These are phyloP conservation scores for Micromesistius poutassou DNA, from an alignment of 2,797 vertebrate species.

Conservation along the genomic window DNA sequence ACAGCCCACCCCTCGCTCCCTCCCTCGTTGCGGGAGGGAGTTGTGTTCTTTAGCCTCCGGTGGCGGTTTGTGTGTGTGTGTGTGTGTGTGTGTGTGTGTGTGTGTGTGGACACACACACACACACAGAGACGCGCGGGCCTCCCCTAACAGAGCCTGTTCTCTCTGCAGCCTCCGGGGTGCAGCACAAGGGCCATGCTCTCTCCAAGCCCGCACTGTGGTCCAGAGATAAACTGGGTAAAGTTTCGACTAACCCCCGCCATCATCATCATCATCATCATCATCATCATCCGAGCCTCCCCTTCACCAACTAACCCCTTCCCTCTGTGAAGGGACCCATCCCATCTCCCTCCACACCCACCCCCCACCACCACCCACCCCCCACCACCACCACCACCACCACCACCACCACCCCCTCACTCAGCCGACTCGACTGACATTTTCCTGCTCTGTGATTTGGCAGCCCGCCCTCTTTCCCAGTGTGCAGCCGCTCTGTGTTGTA, in stretches of 20 bases:
- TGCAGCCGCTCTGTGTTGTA: conserved; percentile 37
- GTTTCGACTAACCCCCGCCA: conserved; percentile 50
- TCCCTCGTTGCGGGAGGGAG: neutral
- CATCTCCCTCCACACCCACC: neutral
- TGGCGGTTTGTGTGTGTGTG: conserved; percentile 24
- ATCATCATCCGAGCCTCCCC: conserved; percentile 39
- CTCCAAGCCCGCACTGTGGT: conserved; percentile 53
- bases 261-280: conserved; percentile 32
- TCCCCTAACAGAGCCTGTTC: conserved; percentile 59
- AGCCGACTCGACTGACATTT: conserved; percentile 22
- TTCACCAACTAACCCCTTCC: conserved; percentile 50
- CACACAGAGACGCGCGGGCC: neutral
- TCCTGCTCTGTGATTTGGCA: conserved; percentile 37
- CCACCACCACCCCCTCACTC: no score
- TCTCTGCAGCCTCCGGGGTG: conserved; percentile 59
- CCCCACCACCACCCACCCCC: no score
- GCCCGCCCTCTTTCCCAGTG: conserved; percentile 36
- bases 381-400: no score
- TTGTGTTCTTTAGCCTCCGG: conserved; percentile 5
- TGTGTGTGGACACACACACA: no score
- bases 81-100: no score
- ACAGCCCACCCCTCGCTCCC: conserved; percentile 8
- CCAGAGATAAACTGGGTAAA: conserved; percentile 68
- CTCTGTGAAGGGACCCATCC: neutral
- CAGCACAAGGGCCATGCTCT: conserved; percentile 58